Evolutionary conservation across 2,888 invertebrate genomes (phyloP).

Genomic region (Julus scanicus): DNA sequence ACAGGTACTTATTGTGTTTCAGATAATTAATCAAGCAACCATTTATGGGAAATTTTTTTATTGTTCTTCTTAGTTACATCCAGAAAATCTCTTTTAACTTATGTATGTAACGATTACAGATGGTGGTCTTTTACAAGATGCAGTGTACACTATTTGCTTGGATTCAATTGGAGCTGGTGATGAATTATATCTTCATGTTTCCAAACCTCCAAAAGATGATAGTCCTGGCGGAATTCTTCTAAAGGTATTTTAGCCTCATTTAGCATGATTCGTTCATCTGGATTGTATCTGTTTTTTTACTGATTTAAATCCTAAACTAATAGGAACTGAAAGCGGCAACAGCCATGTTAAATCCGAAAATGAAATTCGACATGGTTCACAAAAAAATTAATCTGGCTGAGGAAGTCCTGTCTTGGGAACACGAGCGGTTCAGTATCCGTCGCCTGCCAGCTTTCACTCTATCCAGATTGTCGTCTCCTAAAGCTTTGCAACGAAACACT

Average conservation of each 20-base stretch:
- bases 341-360: constrained; percentile 65
- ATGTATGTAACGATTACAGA: constrained; percentile 57
- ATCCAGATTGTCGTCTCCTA: constrained; percentile 74
- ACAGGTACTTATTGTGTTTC: constrained; percentile 71
- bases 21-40: neutral
- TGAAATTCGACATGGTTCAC: constrained; percentile 78
- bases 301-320: constrained; percentile 54
- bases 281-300: constrained; percentile 25
- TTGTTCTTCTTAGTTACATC: neutral
- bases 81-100: constrained; percentile 57
- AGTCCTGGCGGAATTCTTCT: constrained; percentile 74
- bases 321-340: constrained; percentile 75
- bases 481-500: constrained; percentile 64
- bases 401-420: constrained; percentile 93
- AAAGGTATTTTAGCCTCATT: constrained; percentile 64
- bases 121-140: constrained; percentile 74
- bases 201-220: constrained; percentile 91
- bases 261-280: neutral
- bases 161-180: constrained; percentile 76
- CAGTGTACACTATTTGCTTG: constrained; percentile 88
- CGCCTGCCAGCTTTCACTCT: constrained; percentile 91
- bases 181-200: constrained; percentile 88
- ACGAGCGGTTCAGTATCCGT: constrained; percentile 93
- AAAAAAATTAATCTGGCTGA: constrained; percentile 98
- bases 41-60: too few relatives aligned